Percentiles rank a stretch among this genome's conserved stretches.
Conservation (phyloP, 2,888 invertebrate genomes). For the Drosophila acutilabella region DNA sequence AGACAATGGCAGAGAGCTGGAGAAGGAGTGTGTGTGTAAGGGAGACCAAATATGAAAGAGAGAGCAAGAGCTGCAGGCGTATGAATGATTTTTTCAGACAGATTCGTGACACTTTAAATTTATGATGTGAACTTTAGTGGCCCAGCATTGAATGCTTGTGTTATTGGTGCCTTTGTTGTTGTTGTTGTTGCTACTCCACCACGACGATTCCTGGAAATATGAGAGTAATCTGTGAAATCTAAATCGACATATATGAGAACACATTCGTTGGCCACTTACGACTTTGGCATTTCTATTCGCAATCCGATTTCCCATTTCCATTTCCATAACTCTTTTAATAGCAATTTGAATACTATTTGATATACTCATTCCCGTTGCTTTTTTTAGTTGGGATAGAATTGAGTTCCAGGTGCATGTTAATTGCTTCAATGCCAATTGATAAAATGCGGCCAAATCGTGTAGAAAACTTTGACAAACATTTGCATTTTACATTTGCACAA, state of each 20-base stretch:
- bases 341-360: no score
- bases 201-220: constrained; percentile 75
- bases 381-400: constrained; percentile 9
- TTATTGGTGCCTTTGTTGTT: constrained; percentile 13
- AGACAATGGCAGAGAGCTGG: constrained; percentile 26
- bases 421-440: constrained; percentile 80
- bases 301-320: neutral
- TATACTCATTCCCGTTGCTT: constrained; percentile 39
- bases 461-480: constrained; percentile 80
- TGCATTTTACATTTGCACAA: constrained; percentile 33
- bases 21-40: constrained; percentile 1
- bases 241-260: constrained; percentile 70
- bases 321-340: no score
- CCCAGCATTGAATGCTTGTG: constrained; percentile 50
- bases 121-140: constrained; percentile 80
- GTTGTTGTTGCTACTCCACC: constrained; percentile 31
- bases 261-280: constrained; percentile 49
- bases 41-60: constrained; percentile 16
- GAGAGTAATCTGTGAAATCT: constrained; percentile 75
- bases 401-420: constrained; percentile 75
- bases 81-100: constrained; percentile 80
- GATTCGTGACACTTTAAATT: constrained; percentile 82
- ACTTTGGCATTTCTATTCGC: constrained; percentile 27
- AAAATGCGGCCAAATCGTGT: constrained; percentile 80
- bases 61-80: constrained; percentile 59